Evolutionary conservation across 2,113 vertebrate genomes (phyloP).

Genomic region (Probosciger aterrimus): DNA sequence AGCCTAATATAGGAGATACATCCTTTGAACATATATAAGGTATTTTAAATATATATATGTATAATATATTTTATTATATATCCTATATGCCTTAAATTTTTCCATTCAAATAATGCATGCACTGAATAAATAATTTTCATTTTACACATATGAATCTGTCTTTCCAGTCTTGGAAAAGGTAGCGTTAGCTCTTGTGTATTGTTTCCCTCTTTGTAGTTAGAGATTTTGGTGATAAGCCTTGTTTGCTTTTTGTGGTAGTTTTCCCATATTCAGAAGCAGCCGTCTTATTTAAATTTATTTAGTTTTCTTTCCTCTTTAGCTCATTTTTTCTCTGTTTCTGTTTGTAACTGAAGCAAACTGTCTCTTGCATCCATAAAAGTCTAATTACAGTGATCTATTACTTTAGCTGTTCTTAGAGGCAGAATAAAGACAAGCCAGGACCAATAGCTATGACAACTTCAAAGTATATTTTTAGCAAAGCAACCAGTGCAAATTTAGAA

Average conservation of each 20-base stretch:
- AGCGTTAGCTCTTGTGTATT: background rate
- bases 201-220: background rate
- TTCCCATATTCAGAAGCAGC: background rate
- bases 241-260: too few relatives aligned
- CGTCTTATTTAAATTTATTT: background rate
- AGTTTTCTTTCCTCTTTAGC: background rate
- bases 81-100: background rate
- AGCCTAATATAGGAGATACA: background rate
- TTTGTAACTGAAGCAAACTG: conserved; percentile 6
- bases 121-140: background rate
- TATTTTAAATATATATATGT: background rate
- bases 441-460: conserved; percentile 49
- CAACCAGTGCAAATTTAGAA: conserved; percentile 47
- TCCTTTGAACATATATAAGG: background rate
- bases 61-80: background rate
- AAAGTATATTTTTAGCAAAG: conserved; percentile 53
- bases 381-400: conserved; percentile 44
- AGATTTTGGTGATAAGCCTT: background rate
- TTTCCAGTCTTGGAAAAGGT: background rate
- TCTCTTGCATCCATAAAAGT: background rate
- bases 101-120: background rate
- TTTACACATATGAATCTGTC: background rate
- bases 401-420: conserved; percentile 21
- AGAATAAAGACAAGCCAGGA: background rate
- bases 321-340: background rate